Evolutionary conservation across 2,888 invertebrate genomes (phyloP).

Genomic region (Bibio marci): DNA sequence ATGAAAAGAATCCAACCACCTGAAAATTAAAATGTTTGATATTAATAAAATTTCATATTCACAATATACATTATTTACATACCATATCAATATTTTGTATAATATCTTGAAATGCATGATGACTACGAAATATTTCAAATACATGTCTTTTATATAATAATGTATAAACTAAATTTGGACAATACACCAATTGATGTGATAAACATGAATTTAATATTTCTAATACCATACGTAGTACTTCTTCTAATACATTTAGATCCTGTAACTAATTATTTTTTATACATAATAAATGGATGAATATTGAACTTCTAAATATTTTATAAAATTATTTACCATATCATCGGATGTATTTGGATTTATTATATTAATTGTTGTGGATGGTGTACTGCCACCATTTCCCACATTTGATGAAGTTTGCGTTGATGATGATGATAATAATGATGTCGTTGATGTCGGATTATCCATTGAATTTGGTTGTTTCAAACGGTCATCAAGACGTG

Average conservation of each 20-base stretch:
- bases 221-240: conserved; percentile 88
- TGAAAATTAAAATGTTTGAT: conserved; percentile 14
- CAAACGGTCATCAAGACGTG: conserved; percentile 43
- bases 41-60: conserved; percentile 1
- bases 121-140: conserved; percentile 71
- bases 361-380: neutral
- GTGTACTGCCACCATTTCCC: conserved; percentile 18
- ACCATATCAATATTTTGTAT: conserved; percentile 92
- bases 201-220: conserved; percentile 95
- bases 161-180: conserved; percentile 88
- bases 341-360: conserved; percentile 1
- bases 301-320: no score
- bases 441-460: conserved; percentile 19
- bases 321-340: conserved; percentile 10
- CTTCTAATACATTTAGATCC: conserved; percentile 83
- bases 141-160: conserved; percentile 82
- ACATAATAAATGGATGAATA: no score
- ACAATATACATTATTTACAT: conserved; percentile 5
- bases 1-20: conserved; percentile 47
- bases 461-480: conserved; percentile 28
- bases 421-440: no score
- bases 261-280: conserved; percentile 68
- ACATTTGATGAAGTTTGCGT: conserved; percentile 14
- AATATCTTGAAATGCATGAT: conserved; percentile 81
- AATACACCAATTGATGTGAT: conserved; percentile 69